Evolutionary conservation across 1,140 invertebrate genomes (phyloP), one percentile per base, ranked within the genome.

Genomic region (Chionoecetes opilio): DNA sequence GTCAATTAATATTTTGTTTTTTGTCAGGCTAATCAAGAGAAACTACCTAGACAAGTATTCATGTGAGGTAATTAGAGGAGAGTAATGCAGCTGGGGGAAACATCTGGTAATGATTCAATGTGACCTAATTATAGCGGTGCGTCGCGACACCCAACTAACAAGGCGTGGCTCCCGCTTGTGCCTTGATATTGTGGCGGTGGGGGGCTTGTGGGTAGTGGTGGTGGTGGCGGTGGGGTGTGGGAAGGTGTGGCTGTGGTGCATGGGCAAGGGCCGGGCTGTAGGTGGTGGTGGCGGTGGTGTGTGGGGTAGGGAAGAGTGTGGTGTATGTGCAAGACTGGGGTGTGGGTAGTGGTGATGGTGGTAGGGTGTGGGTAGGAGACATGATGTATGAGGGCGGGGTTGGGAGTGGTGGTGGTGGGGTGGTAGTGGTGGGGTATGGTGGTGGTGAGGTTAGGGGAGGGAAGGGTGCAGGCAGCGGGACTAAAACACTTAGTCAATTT

Each of bases 51-150:
- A 31, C 32, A 75, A 9, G 41, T 17, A 75, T 91, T 91, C 46
- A 91, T 21, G 89, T 75, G 63, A 63, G 89, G 53, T 91, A 91
- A 91, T 91, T 91, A 91, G 31, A 32, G 35, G 89, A 17, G 53
- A 32, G 14, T 9, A 31, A 91, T 34, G 89, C 17, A 31, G 89
- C 53, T 26, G 46, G 0, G 35, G 89, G 89, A 75, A 91, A 31
- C 89, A 91, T 75, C 6, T 35, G 38, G 35, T 26, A 38, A 29
- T 90, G 11, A 90, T 90, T 53, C 0, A 21, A 8, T 29, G 38
- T 90, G 89, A 35, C 46, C 89, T 91, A 91, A 91, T 91, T 91
- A 34, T 75, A 26, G n/a, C 53, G 11, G 21, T 26, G 14, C 34
- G 0, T 8, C 89, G n/a, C 53, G 88, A 90, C 53, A 90, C 32